Percentiles rank a stretch among this genome's conserved stretches.
Conservation (phyloP, 2,888 invertebrate genomes). For the Phragmatobia fuliginosa region DNA sequence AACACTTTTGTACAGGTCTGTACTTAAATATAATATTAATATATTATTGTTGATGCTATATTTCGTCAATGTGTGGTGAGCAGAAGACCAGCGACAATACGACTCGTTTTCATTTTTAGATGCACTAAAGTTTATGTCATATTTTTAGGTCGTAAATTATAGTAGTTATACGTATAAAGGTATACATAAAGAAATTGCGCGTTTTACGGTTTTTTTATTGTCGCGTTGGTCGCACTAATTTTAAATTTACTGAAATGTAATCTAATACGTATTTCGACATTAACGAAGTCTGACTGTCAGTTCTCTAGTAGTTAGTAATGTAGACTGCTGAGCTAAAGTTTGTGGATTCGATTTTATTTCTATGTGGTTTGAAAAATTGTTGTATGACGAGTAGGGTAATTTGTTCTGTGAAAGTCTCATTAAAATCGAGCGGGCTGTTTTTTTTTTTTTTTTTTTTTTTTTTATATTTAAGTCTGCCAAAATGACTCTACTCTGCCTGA, state of each 20-base stretch:
- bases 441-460: too few relatives aligned
- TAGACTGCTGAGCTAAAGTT: too few relatives aligned
- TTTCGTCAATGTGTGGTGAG: conserved; percentile 1
- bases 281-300: neutral
- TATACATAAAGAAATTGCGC: neutral
- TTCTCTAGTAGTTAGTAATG: too few relatives aligned
- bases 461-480: too few relatives aligned
- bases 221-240: neutral
- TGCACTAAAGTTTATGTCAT: conserved; percentile 1
- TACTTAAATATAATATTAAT: conserved; percentile 4
- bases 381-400: too few relatives aligned
- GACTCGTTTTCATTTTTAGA: neutral
- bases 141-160: conserved; percentile 7
- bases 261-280: neutral
- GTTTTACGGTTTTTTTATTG: neutral
- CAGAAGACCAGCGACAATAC: neutral
- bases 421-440: too few relatives aligned
- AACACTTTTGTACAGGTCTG: neutral
- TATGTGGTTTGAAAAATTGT: too few relatives aligned
- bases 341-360: too few relatives aligned
- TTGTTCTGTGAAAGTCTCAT: too few relatives aligned
- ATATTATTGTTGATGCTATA: neutral
- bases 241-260: conserved; percentile 2
- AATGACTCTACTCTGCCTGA: too few relatives aligned
- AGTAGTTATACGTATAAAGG: neutral